Evolutionary conservation across 2,888 invertebrate genomes (phyloP), one percentile per base, ranked within the genome.

Genomic region (Anaspis maculata): DNA sequence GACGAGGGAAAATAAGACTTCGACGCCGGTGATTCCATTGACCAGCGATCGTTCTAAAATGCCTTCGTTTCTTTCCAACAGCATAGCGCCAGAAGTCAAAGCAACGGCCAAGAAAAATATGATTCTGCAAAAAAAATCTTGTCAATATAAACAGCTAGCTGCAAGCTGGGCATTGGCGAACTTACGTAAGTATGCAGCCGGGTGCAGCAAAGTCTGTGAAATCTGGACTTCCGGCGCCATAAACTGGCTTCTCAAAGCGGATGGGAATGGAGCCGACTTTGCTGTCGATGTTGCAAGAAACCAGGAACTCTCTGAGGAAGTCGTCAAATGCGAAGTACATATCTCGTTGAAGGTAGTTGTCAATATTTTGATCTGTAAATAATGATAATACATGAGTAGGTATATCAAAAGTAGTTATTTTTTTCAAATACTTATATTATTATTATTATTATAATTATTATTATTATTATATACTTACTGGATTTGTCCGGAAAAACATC

Each of bases 151-250:
- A n/a, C n/a, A n/a, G n/a, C n/a, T n/a, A n/a, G n/a, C n/a, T n/a
- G n/a, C n/a, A n/a, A n/a, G 19, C 5, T 9, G 19, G 9, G 9
- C 5, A 19, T 19, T 19, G 19, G 9, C 5, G 9, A 19, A 72
- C 77, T 76, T 59, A 85, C 84, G 88, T 88, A 30, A 94, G 64
- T 48, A 92, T 85, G 27, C 94, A 78, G 41, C 94, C 94, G 2
- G 94, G 94, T 2, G 92, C 92, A 37, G 92, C 92, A 58, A 94
- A 95, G 59, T 94, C 90, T 0, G 91, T 92, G 56, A 95, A 92
- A 56, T 86, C 86, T 0, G 91, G 87, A 32, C 78, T 69, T 15
- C 65, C 60, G 31, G 78, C 70, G 2, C 90, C 90, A 52, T 85
- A 90, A 26, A 90, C 66, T 1, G 89, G 88, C 0, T 69, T 57